These are phyloP conservation scores for Toxonevra muliebris DNA, from an alignment of 2,888 invertebrate species.

Conservation along the genomic window DNA sequence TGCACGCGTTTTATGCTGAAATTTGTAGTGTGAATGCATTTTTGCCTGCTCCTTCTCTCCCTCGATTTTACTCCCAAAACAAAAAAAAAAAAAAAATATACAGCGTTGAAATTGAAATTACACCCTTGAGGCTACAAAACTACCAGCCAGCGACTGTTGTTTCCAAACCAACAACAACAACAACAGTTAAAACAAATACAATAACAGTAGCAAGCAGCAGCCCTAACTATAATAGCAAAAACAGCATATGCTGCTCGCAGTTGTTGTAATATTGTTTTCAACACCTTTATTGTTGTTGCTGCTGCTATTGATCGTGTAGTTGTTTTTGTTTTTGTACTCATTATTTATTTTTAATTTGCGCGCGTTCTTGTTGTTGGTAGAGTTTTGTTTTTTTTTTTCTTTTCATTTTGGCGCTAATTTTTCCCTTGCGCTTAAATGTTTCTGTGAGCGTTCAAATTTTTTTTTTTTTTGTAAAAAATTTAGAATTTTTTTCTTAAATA, in stretches of 20 bases:
- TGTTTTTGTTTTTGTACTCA: constrained; percentile 9
- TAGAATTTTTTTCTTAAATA: too few relatives aligned
- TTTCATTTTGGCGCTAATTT: too few relatives aligned
- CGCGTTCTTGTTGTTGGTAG: background rate
- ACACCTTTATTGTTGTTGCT: constrained; percentile 5
- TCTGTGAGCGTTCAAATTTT: too few relatives aligned
- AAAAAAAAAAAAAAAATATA: too few relatives aligned
- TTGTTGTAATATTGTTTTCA: too few relatives aligned
- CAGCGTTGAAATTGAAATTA: constrained; percentile 59
- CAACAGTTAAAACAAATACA: constrained; percentile 1
- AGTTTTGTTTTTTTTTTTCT: background rate
- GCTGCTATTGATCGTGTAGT: constrained; percentile 13
- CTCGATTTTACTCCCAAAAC: too few relatives aligned
- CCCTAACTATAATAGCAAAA: background rate
- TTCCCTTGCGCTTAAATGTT: too few relatives aligned
- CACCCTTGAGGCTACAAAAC: constrained; percentile 46
- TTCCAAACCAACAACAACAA: constrained; percentile 3
- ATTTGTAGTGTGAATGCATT: background rate
- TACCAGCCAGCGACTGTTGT: background rate
- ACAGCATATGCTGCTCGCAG: background rate
- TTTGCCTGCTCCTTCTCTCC: background rate
- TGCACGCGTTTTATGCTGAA: background rate
- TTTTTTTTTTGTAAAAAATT: too few relatives aligned
- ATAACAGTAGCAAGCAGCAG: background rate
- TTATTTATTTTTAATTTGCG: background rate